phyloP scores from a whole-genome alignment of 64 coral and sea anemone species.

The Pocillopora verrucosa region DNA sequence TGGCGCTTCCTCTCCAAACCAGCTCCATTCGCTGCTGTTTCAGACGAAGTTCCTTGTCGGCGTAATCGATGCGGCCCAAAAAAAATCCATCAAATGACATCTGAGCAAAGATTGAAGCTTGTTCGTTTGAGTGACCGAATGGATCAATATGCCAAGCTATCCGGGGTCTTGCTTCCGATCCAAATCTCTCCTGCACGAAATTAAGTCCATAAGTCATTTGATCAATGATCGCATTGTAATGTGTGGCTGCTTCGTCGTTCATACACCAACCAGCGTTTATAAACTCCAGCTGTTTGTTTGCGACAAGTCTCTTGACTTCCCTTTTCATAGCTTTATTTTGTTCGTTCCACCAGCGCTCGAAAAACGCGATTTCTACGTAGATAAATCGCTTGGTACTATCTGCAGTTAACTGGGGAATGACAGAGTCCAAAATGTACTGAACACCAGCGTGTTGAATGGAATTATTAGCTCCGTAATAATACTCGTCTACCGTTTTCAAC shows the following conservation, averaged over 20 bases:
- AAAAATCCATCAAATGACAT: slow-evolving; percentile 78
- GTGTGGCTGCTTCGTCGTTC: slow-evolving; percentile 67
- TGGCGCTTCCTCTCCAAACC: slow-evolving; percentile 62
- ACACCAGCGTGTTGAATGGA: slow-evolving; percentile 66
- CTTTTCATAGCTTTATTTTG: slow-evolving; percentile 23
- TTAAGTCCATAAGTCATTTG: slow-evolving; percentile 71
- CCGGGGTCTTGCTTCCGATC: slow-evolving; percentile 47
- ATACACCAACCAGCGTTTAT: slow-evolving; percentile 75
- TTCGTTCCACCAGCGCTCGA: slow-evolving; percentile 71
- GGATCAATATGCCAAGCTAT: slow-evolving; percentile 77
- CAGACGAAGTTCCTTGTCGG: slow-evolving; percentile 42
- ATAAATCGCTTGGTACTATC: slow-evolving; percentile 51
- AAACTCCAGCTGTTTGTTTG: slow-evolving; percentile 50
- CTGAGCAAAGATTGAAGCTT: slow-evolving; percentile 67
- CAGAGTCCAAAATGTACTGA: slow-evolving; percentile 67
- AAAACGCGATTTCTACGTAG: slow-evolving; percentile 71
- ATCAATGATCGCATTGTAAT: slow-evolving; percentile 74
- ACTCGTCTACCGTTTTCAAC: slow-evolving; percentile 70
- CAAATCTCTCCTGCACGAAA: slow-evolving; percentile 66
- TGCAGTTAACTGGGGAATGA: slow-evolving; percentile 44
- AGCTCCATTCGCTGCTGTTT: slow-evolving; percentile 61
- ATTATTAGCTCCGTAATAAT: slow-evolving; percentile 64
- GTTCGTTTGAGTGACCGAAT: slow-evolving; percentile 66
- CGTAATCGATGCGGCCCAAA: slow-evolving; percentile 58
- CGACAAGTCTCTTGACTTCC: slow-evolving; percentile 50